These are phyloP conservation scores for Fragum fragum DNA, from an alignment of 2,888 invertebrate species.

Conservation along the genomic window DNA sequence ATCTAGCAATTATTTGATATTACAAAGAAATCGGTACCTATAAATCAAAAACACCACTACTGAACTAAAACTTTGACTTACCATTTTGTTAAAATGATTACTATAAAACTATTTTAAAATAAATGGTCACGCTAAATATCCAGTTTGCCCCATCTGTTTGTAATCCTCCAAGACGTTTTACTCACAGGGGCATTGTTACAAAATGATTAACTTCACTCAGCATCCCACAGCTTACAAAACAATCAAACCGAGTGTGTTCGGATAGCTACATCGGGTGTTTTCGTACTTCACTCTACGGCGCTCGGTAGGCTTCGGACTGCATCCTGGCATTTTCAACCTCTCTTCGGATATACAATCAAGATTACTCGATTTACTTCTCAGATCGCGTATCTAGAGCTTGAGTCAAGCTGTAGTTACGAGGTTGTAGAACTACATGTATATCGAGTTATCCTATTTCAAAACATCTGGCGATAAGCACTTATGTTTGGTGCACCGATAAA, in stretches of 20 bases:
- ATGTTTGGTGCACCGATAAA: not conserved
- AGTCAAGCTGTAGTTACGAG: not conserved
- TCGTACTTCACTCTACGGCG: not conserved
- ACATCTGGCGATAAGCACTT: constrained; percentile 21
- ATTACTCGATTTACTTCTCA: no score
- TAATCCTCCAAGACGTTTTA: not conserved
- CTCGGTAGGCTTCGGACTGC: not conserved
- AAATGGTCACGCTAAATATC: not conserved
- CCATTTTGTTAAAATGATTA: not conserved
- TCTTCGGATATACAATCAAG: not conserved
- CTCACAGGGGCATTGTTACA: constrained; percentile 24
- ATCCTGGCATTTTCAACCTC: not conserved
- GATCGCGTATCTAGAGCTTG: no score
- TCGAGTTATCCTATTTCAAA: constrained; percentile 2
- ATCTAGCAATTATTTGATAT: no score
- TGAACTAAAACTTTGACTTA: not conserved
- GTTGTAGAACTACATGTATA: not conserved
- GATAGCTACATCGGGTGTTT: not conserved
- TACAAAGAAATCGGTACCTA: no score
- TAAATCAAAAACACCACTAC: no score
- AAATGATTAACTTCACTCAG: not conserved
- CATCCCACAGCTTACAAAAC: constrained; percentile 18
- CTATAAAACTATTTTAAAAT: not conserved
- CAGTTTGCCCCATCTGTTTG: constrained; percentile 1
- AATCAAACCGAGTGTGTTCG: not conserved